Base-by-base conservation (phyloP, 2,113 vertebrate species). In the Percopsis transmontana region DNA sequence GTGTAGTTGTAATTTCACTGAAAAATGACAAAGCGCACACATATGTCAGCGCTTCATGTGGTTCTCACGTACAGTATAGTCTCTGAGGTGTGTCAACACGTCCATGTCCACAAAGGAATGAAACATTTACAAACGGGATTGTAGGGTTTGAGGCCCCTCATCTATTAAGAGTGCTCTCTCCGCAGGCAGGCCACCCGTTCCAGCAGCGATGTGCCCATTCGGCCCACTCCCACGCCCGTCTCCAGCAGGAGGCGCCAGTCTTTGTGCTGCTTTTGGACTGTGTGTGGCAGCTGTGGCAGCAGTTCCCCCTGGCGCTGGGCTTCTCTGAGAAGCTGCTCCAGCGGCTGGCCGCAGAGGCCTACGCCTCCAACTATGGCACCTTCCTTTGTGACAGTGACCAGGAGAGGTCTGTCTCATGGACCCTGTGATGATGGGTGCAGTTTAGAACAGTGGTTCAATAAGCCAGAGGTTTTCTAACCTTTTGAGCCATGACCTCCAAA, bases 231-330 rank as follows among this genome's bases (percentile, higher is more conserved):
- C 94, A 95, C 0, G 72, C 83, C 27, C 88, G 91, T 1, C 89
- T 90, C 55, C 94, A 93, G 85, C 92, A 94, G 16, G 93, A 97
- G 83, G 91, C 93, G 0, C 94, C 94, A 0, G 50, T 89, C 1
- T 96, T 97, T 85, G 89, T 96, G 60, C 92, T 98, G 77, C 92
- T 97, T 84, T 89, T 97, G 9, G 94, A 96, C 89, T 95, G 94
- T 0, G 87, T 94, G 75, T 96, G 94, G 94, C 95, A 98, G 89
- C 80, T 95, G 61, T 85, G 90, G 67, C 80, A 59, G 9, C 95
- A 97, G 89, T 96, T 97, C 85, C 96, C 93, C 0, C 76, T 93
- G 16, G 93, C 94, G 0, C 78, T 96, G 84, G 92, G 94, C 51
- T 96, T 95, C 33, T 79, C 90, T 0, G 95, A 97, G 82, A 44